phyloP scores from a whole-genome alignment of 2,888 invertebrate genomes.

The Ophion obscuratus region DNA sequence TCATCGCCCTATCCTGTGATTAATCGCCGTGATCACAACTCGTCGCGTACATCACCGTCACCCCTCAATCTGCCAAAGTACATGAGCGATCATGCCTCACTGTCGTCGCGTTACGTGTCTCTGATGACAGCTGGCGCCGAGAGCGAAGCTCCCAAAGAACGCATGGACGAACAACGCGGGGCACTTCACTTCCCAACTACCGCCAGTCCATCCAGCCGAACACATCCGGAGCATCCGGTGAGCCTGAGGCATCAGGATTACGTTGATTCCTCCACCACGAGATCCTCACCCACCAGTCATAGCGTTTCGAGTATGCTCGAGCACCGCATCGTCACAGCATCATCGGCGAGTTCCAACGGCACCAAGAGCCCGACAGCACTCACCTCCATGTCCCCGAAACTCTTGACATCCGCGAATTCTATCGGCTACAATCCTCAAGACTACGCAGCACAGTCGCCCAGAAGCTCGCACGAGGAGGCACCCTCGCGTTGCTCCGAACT shows the following conservation, averaged over 20 bases:
- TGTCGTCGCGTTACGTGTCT: constrained; percentile 52
- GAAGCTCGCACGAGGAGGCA: constrained; percentile 76
- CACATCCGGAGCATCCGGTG: constrained; percentile 52
- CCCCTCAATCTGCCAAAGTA: constrained; percentile 64
- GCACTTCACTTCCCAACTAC: constrained; percentile 38
- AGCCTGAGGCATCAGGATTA: constrained; percentile 67
- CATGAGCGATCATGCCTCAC: constrained; percentile 60
- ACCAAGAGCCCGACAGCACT: constrained; percentile 43
- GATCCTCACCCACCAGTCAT: constrained; percentile 59
- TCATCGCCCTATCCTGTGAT: constrained; percentile 72
- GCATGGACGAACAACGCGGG: constrained; percentile 43
- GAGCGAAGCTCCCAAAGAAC: constrained; percentile 39
- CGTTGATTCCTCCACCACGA: constrained; percentile 54
- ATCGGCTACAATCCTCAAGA: constrained; percentile 62
- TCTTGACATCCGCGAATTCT: constrained; percentile 39
- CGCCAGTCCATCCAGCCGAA: constrained; percentile 40
- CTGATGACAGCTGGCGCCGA: constrained; percentile 16
- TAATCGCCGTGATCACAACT: constrained; percentile 63
- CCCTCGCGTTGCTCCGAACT: constrained; percentile 78
- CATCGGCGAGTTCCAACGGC: constrained; percentile 47
- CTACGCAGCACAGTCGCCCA: constrained; percentile 76
- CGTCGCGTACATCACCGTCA: constrained; percentile 40
- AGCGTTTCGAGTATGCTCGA: constrained; percentile 67
- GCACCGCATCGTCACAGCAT: constrained; percentile 53
- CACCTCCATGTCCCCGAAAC: constrained; percentile 65